Evolutionary conservation across 2,797 vertebrate species (phyloP).

Genomic region (Crocodylus rhombifer): DNA sequence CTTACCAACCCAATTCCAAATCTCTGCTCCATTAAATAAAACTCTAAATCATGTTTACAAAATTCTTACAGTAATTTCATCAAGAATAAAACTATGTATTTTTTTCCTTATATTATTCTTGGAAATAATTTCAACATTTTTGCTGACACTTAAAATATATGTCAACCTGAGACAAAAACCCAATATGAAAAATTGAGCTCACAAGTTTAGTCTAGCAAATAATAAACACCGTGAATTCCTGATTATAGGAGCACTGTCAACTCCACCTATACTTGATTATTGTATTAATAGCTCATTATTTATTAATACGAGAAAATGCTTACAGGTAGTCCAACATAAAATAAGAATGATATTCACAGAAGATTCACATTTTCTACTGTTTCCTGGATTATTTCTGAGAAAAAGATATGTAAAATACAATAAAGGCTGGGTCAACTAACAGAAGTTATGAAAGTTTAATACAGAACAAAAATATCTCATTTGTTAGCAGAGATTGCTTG

Average conservation of each 20-base stretch:
- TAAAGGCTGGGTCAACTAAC: conserved; percentile 18
- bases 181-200: conserved; percentile 28
- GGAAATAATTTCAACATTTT: conserved; percentile 43
- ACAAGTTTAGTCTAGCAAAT: conserved; percentile 48
- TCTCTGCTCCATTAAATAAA: background rate
- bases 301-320: conserved; percentile 17
- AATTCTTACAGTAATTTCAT: background rate
- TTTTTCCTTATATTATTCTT: conserved; percentile 15
- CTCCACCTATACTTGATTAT: background rate
- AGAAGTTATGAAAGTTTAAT: background rate
- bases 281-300: background rate
- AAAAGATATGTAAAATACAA: conserved; percentile 4
- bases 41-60: no score
- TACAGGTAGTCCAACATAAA: conserved; percentile 34
- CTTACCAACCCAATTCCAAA: conserved; percentile 12
- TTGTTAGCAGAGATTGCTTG: conserved; percentile 31
- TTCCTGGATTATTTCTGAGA: conserved; percentile 2
- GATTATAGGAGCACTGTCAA: background rate
- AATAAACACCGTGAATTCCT: background rate
- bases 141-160: conserved; percentile 11
- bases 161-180: background rate
- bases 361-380: background rate
- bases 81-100: background rate
- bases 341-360: conserved; percentile 4
- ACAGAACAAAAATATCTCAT: background rate